Conservation (phyloP, 2,113 vertebrate species). For the Paraplagusia blochii region DNA sequence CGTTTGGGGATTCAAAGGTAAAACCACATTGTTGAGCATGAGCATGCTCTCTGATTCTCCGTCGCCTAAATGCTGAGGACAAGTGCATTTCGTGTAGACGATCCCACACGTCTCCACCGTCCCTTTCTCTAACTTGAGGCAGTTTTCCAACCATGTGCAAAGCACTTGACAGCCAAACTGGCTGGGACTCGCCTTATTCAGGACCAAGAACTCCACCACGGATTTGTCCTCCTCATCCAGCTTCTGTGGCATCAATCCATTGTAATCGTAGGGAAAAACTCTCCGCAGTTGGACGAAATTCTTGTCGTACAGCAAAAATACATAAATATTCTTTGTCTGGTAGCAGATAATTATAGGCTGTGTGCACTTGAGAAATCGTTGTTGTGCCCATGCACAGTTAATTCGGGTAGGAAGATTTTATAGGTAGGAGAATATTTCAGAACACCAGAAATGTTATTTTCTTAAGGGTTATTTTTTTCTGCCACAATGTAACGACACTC, state of each 20-base stretch:
- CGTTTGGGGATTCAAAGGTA: constrained; percentile 97
- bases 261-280: constrained; percentile 88
- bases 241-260: constrained; percentile 89
- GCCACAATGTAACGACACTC: too few relatives aligned
- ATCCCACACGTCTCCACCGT: constrained; percentile 94
- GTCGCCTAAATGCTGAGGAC: constrained; percentile 96
- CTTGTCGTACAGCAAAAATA: constrained; percentile 99
- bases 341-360: too few relatives aligned
- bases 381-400: too few relatives aligned
- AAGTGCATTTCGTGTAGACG: constrained; percentile 98
- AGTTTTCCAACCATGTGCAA: constrained; percentile 98
- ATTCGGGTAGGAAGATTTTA: too few relatives aligned
- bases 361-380: too few relatives aligned
- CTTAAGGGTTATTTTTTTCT: too few relatives aligned
- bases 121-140: constrained; percentile 93
- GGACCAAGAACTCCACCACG: constrained; percentile 96
- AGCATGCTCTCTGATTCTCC: constrained; percentile 89
- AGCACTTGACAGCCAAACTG: constrained; percentile 98
- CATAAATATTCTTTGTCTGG: constrained; percentile 94
- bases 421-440: too few relatives aligned
- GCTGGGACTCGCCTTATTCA: constrained; percentile 99
- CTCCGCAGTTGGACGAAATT: constrained; percentile 98
- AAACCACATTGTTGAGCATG: constrained; percentile 95
- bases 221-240: constrained; percentile 94
- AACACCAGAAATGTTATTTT: too few relatives aligned